phyloP scores from a whole-genome alignment of 2,113 vertebrate genomes.

The Seriola quinqueradiata region DNA sequence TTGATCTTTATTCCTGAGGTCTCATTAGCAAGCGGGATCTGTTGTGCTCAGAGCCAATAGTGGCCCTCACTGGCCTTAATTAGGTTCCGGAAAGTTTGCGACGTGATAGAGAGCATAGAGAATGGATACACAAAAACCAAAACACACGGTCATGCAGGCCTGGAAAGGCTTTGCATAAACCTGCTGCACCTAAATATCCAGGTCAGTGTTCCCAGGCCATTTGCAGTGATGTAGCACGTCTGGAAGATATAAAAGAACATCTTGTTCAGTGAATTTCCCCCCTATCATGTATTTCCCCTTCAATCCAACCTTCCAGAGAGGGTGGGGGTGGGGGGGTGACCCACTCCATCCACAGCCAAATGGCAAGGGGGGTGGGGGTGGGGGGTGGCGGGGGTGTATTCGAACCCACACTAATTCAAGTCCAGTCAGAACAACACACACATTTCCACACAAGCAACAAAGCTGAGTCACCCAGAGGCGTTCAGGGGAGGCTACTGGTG shows the following conservation, averaged over 20 bases:
- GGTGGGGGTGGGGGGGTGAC: slow-evolving; percentile 12
- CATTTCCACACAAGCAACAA: slow-evolving; percentile 35
- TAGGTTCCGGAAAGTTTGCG: slow-evolving; percentile 53
- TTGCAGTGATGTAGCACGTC: slow-evolving; percentile 69
- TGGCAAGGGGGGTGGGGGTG: background rate
- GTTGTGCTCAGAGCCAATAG: slow-evolving; percentile 65
- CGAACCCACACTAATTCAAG: slow-evolving; percentile 53
- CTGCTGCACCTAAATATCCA: slow-evolving; percentile 70
- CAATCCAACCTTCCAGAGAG: slow-evolving; percentile 19
- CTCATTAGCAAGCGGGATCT: slow-evolving; percentile 66
- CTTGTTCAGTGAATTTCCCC: slow-evolving; percentile 63
- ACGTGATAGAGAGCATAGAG: slow-evolving; percentile 27
- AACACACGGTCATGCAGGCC: slow-evolving; percentile 28
- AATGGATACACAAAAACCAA: slow-evolving; percentile 28
- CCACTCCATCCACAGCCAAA: slow-evolving; percentile 62
- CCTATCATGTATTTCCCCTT: slow-evolving; percentile 38
- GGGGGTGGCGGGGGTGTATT: slow-evolving; percentile 44
- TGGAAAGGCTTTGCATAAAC: slow-evolving; percentile 49
- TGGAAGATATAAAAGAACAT: slow-evolving; percentile 74
- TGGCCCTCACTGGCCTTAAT: slow-evolving; percentile 58
- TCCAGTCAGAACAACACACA: slow-evolving; percentile 30
- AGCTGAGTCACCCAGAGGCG: slow-evolving; percentile 39
- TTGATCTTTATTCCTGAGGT: slow-evolving; percentile 61
- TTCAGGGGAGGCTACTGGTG: slow-evolving; percentile 19
- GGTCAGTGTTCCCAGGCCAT: slow-evolving; percentile 72